A percentile compares a stretch with the other conserved stretches of the same genome.
Conservation (phyloP, 2,113 vertebrate species). For the Peromyscus polionotus region DNA sequence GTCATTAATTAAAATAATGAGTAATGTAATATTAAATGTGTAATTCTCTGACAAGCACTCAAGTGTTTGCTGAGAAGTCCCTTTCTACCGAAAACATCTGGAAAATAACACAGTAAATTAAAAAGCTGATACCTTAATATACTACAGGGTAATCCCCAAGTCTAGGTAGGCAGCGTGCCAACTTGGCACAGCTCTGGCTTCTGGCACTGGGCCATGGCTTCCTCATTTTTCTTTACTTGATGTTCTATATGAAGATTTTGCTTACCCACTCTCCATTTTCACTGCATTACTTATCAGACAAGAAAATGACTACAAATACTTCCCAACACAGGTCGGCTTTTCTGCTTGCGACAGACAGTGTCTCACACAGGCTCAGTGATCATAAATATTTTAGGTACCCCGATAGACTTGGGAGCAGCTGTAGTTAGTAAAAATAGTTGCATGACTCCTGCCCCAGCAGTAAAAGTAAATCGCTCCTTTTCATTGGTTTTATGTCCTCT, state of each 20-base stretch:
- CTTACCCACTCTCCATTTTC: background rate
- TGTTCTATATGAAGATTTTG: background rate
- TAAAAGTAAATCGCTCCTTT: constrained; percentile 79
- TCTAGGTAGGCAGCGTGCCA: constrained; percentile 76
- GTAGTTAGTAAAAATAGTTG: constrained; percentile 80
- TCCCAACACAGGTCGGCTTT: background rate
- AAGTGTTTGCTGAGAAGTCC: constrained; percentile 87
- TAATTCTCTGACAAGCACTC: constrained; percentile 87
- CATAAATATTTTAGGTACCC: constrained; percentile 78
- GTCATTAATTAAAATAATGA: constrained; percentile 89
- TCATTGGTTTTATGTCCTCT: constrained; percentile 76
- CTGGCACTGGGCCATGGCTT: constrained; percentile 70
- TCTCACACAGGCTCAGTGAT: constrained; percentile 2
- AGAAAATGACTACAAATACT: constrained; percentile 58
- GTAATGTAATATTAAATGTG: constrained; percentile 86
- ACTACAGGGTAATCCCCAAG: constrained; percentile 80
- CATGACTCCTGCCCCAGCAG: constrained; percentile 64
- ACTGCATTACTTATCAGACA: constrained; percentile 12
- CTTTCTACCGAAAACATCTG: constrained; percentile 83
- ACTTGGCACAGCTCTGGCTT: constrained; percentile 71
- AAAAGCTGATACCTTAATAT: constrained; percentile 84
- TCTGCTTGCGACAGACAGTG: background rate
- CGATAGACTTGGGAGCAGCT: constrained; percentile 36
- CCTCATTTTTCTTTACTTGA: constrained; percentile 73
- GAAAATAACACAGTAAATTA: constrained; percentile 86